phyloP scores from a whole-genome alignment of 2,888 invertebrate genomes.

The Zaprionus obscuricornis region DNA sequence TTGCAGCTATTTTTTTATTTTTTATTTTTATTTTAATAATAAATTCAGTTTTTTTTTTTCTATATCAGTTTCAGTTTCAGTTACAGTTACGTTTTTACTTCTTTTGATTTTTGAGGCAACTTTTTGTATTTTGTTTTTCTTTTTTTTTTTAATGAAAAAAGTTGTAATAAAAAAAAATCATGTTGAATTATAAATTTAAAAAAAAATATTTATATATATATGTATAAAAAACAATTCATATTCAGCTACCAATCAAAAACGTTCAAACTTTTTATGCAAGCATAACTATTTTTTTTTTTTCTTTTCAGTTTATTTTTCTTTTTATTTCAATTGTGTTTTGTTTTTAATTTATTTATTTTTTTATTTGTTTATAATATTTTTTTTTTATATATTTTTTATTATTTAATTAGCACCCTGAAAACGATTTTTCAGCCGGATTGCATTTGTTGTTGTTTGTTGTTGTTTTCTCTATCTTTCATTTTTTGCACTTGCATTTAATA shows the following conservation, averaged over 20 bases:
- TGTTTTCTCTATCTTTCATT: conserved; percentile 6
- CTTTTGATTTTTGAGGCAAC: conserved; percentile 64
- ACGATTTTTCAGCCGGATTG: conserved; percentile 83
- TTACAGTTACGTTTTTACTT: conserved; percentile 31
- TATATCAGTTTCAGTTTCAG: conserved; percentile 9
- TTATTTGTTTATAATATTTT: conserved; percentile 25
- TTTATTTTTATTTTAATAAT: conserved; percentile 35
- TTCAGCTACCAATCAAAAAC: conserved; percentile 81
- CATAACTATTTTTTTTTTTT: conserved; percentile 53
- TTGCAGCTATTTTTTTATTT: conserved; percentile 44
- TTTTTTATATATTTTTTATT: conserved; percentile 6
- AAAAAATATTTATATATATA: conserved; percentile 20
- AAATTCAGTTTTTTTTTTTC: conserved; percentile 42
- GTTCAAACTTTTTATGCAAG: conserved; percentile 78
- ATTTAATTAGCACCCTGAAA: conserved; percentile 83
- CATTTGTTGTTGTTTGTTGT: conserved; percentile 39
- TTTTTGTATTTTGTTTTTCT: conserved; percentile 30
- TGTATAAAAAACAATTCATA: conserved; percentile 48
- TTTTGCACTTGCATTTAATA: conserved; percentile 4
- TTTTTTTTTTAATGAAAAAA: no score
- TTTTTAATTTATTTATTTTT: conserved; percentile 12
- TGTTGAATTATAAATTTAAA: not conserved
- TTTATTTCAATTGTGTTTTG: conserved; percentile 1
- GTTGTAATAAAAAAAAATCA: conserved; percentile 1
- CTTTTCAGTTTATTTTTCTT: conserved; percentile 34